Base-by-base conservation (phyloP, 2,797 vertebrate species). In the Dromococcyx pavoninus region DNA sequence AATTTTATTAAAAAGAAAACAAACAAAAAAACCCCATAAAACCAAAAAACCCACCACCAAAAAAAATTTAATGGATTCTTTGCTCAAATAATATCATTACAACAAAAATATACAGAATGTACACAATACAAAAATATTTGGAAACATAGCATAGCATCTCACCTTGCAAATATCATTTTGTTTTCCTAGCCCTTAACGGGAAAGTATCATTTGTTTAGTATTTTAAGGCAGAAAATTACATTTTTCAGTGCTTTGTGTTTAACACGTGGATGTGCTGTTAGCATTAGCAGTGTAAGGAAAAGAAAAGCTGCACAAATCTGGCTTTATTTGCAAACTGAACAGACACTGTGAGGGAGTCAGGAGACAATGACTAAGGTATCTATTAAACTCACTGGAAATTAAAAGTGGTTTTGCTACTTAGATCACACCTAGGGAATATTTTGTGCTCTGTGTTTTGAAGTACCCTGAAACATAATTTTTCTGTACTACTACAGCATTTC, bases 91-190 rank as follows among this genome's bases (percentile, higher is more conserved):
- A 97, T 97, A 96, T 69, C 64, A 50, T 97, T 97, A 96, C 96
- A 98, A 97, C 97, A 98, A 98, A 98, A 97, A 98, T 97, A 97
- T 98, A 97, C 97, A 98, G 95, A 97, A 98, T 96, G 95, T 98
- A 97, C 97, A 98, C 96, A 41, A 97, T 98, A 98, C 97, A 98
- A 98, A 98, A 98, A 98, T 98, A 98, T 96, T 95, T 97, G 95
- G 94, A 97, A 97, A 97, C 91, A 21, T 96, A 83, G 62, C 80
- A 94, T 77, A 91, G 94, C 74, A 32, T 95, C 93, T 96, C 94
- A 95, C 88, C 70, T 97, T 89, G 89, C 94, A 95, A 94, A 85
- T 89, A 94, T 76, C 5, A 62, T 90, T 96, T 91, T 93, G 73
- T 88, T 96, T 92, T 79, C 89, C 81, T 83, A 97, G 97, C 97